Evolutionary conservation across 2,888 invertebrate species (phyloP).

Genomic region (Epinotia ramella): DNA sequence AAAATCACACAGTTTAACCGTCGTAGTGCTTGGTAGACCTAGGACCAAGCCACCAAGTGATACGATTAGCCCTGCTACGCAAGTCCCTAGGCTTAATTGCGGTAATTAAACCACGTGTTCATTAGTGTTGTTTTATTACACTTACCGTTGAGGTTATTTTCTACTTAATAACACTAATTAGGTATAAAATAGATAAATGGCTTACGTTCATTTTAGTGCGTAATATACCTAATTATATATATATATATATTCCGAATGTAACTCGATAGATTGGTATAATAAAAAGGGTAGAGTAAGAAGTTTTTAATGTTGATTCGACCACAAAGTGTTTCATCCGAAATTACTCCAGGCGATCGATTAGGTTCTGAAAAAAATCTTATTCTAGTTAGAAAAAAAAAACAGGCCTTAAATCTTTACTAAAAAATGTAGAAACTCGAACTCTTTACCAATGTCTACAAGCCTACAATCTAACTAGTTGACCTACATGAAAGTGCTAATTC

Average conservation of each 20-base stretch:
- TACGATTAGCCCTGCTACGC: constrained; percentile 4
- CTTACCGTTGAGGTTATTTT: background rate
- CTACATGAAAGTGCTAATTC: constrained; percentile 1
- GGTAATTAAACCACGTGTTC: constrained; percentile 8
- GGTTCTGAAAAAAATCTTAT: too few relatives aligned
- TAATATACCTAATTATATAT: background rate
- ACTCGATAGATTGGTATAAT: background rate
- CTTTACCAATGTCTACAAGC: background rate
- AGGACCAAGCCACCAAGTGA: background rate
- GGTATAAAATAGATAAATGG: background rate
- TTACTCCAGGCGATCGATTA: too few relatives aligned
- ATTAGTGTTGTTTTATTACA: constrained; percentile 14
- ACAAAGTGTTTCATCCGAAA: too few relatives aligned
- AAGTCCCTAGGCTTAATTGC: constrained; percentile 10
- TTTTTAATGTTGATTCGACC: background rate
- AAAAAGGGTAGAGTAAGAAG: background rate
- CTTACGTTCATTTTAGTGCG: background rate
- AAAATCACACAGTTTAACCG: too few relatives aligned
- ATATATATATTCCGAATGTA: background rate
- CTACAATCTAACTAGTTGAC: background rate
- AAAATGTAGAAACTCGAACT: background rate
- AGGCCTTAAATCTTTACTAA: too few relatives aligned
- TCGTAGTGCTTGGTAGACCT: background rate
- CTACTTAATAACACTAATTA: background rate
- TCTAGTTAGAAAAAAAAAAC: too few relatives aligned